Percentiles rank a stretch among this genome's conserved stretches.
phyloP scores from a whole-genome alignment of 2,888 invertebrate species.

The Tortricodes alternella region DNA sequence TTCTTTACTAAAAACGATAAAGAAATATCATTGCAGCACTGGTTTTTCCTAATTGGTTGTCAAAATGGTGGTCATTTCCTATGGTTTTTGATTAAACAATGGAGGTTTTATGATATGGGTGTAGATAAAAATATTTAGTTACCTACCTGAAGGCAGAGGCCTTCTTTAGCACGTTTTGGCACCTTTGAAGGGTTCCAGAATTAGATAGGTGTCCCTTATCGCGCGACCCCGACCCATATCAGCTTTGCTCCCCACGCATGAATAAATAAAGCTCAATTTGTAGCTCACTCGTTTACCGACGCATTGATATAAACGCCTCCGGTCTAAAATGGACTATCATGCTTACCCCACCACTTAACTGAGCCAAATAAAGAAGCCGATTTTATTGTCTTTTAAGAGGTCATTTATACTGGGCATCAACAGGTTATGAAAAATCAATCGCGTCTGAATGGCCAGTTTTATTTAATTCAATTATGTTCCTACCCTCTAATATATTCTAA shows the following conservation, averaged over 20 bases:
- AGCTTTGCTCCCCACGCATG: conserved; percentile 73
- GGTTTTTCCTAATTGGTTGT: no score
- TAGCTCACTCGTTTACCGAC: conserved; percentile 69
- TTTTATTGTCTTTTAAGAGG: conserved; percentile 38
- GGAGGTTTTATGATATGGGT: no score
- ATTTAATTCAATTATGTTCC: conserved; percentile 14
- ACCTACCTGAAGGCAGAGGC: no score
- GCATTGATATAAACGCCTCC: conserved; percentile 62
- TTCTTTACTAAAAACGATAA: no score
- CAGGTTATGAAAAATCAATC: conserved; percentile 60
- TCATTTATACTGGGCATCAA: conserved; percentile 48
- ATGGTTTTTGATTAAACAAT: no score
- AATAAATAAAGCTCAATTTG: conserved; percentile 81
- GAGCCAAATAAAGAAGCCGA: conserved; percentile 32
- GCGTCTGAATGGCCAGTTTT: conserved; percentile 44
- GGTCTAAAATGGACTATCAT: conserved; percentile 58
- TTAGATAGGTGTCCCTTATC: conserved; percentile 70
- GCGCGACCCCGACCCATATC: conserved; percentile 77
- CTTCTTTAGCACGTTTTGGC: conserved; percentile 42
- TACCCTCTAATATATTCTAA: no score
- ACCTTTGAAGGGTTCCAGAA: conserved; percentile 57
- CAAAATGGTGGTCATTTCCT: no score
- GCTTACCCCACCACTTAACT: conserved; percentile 45
- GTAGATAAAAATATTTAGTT: no score
- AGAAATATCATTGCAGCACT: no score